Conservation (phyloP, 2,888 invertebrate species). For the Andrena dorsata region DNA sequence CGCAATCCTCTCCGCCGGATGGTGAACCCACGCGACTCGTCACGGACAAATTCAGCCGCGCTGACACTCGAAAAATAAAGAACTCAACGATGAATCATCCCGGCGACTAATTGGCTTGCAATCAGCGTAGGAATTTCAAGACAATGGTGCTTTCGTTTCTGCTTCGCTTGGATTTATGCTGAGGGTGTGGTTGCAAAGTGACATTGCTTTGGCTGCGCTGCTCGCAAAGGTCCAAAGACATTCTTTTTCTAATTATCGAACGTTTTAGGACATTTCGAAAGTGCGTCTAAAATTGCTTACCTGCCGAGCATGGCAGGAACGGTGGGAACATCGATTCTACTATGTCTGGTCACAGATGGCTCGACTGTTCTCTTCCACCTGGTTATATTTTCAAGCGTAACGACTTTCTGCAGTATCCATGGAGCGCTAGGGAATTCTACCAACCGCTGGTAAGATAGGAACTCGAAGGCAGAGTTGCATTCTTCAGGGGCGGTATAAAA, state of each 20-base stretch:
- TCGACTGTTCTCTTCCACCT: neutral
- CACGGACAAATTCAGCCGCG: constrained; percentile 14
- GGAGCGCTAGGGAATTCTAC: no score
- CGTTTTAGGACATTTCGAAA: no score
- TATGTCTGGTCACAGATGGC: neutral
- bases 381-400: no score
- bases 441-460: no score
- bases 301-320: neutral
- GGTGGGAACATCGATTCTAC: neutral
- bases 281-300: neutral
- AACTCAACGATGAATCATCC: constrained; percentile 40
- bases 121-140: constrained; percentile 26
- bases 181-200: neutral
- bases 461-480: no score
- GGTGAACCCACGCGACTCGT: constrained; percentile 59
- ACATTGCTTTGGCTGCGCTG: neutral
- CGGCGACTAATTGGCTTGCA: constrained; percentile 44
- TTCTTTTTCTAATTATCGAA: neutral
- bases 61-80: constrained; percentile 30
- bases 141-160: neutral
- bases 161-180: neutral
- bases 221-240: neutral
- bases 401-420: neutral
- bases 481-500: no score
- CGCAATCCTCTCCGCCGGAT: constrained; percentile 56